Conservation (phyloP, 1,140 invertebrate species). For the Danaus plexippus region DNA sequence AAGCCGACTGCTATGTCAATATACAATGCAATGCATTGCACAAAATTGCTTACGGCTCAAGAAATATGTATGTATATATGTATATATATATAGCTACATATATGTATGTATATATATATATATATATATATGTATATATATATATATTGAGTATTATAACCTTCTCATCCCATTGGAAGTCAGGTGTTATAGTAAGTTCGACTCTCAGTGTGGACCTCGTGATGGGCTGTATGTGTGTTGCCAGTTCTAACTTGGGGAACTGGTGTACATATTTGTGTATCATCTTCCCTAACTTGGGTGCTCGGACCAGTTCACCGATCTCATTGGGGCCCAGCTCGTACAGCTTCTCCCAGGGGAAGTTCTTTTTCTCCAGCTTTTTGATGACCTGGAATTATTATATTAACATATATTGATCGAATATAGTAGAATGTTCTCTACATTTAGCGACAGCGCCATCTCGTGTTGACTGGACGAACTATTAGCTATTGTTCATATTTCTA, state of each 20-base stretch:
- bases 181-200: constrained; percentile 98
- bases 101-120: too few species aligned
- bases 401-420: too few species aligned
- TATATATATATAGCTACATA: too few species aligned
- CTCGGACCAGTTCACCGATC: constrained; percentile 96
- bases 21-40: too few species aligned
- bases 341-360: constrained; percentile 93
- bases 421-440: too few species aligned
- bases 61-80: too few species aligned
- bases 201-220: constrained; percentile 95
- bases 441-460: too few species aligned
- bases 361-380: constrained; percentile 99
- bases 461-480: too few species aligned
- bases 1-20: too few species aligned
- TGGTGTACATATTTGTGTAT: constrained; percentile 99
- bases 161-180: constrained; percentile 99
- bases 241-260: constrained; percentile 95
- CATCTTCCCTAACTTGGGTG: constrained; percentile 97
- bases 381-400: constrained; percentile 73
- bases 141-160: constrained; percentile 16
- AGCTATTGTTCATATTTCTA: too few species aligned
- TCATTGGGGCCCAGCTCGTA: constrained; percentile 98
- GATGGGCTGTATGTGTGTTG: constrained; percentile 98
- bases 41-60: too few species aligned
- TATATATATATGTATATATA: too few species aligned